These are phyloP conservation scores for Lochmaea crataegi DNA, from an alignment of 2,888 invertebrate genomes.

Conservation along the genomic window DNA sequence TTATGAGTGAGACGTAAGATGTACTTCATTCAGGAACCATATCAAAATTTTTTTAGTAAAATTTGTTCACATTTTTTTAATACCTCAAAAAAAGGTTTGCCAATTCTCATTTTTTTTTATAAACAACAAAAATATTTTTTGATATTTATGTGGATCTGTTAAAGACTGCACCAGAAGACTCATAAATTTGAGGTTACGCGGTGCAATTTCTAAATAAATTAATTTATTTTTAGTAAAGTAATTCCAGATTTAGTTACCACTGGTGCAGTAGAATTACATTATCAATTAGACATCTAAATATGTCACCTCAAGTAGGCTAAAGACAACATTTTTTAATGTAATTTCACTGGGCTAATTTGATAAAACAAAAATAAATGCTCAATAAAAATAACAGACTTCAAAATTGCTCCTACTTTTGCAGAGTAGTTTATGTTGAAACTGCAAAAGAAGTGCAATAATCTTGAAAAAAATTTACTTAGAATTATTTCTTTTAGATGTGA, in stretches of 20 bases:
- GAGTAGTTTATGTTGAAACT: conserved; percentile 61
- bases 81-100: background rate
- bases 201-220: conserved; percentile 39
- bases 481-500: conserved; percentile 28
- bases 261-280: conserved; percentile 13
- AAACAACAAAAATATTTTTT: conserved; percentile 25
- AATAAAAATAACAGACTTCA: conserved; percentile 59
- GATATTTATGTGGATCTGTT: conserved; percentile 32
- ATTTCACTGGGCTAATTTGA: conserved; percentile 32
- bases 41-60: conserved; percentile 12
- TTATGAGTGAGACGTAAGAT: conserved; percentile 27
- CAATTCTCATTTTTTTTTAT: conserved; percentile 24
- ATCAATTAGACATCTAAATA: background rate
- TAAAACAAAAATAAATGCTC: conserved; percentile 56
- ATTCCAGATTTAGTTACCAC: conserved; percentile 56
- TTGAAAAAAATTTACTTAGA: conserved; percentile 37
- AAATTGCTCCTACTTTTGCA: conserved; percentile 62
- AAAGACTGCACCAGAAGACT: conserved; percentile 27
- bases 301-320: background rate
- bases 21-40: conserved; percentile 19
- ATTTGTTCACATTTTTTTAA: conserved; percentile 1
- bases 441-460: conserved; percentile 63
- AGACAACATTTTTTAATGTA: conserved; percentile 25
- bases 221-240: conserved; percentile 50
- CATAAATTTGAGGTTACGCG: conserved; percentile 6